A percentile compares a stretch with the other conserved stretches of the same genome.
phyloP scores from a whole-genome alignment of 2,113 vertebrate genomes.

The Phyllostomus hastatus region DNA sequence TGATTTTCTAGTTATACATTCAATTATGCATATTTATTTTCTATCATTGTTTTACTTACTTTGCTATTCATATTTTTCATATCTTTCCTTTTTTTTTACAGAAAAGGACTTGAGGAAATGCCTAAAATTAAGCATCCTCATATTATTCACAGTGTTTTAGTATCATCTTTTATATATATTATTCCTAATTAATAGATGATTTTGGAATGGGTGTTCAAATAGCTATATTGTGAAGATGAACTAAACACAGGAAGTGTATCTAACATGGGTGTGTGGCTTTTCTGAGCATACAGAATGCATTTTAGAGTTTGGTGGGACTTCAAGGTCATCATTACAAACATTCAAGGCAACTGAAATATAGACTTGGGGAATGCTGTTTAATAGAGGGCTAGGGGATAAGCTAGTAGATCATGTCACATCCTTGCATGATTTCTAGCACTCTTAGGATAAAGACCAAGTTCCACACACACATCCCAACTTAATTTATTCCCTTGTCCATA shows the following conservation, averaged over 20 bases:
- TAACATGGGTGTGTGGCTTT: not conserved
- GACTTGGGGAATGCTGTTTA: not conserved
- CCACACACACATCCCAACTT: not conserved
- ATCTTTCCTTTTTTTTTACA: not conserved
- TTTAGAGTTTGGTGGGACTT: not conserved
- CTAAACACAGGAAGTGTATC: not conserved
- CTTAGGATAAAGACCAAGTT: not conserved
- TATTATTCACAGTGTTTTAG: not conserved
- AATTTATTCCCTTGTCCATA: not conserved
- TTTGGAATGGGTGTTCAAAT: not conserved
- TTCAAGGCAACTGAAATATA: not conserved
- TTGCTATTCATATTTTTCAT: not conserved
- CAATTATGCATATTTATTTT: not conserved
- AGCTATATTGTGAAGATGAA: not conserved
- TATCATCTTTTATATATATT: not conserved
- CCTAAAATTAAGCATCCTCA: not conserved
- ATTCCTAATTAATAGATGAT: not conserved
- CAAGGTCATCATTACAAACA: not conserved
- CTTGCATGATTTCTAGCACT: not conserved
- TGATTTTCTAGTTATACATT: not conserved
- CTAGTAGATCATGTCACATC: accelerated
- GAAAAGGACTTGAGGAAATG: not conserved
- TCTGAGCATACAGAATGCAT: not conserved
- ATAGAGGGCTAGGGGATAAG: not conserved
- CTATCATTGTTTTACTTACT: not conserved